Evolutionary conservation across 1,140 invertebrate genomes (phyloP).

Genomic region (Atta texana): DNA sequence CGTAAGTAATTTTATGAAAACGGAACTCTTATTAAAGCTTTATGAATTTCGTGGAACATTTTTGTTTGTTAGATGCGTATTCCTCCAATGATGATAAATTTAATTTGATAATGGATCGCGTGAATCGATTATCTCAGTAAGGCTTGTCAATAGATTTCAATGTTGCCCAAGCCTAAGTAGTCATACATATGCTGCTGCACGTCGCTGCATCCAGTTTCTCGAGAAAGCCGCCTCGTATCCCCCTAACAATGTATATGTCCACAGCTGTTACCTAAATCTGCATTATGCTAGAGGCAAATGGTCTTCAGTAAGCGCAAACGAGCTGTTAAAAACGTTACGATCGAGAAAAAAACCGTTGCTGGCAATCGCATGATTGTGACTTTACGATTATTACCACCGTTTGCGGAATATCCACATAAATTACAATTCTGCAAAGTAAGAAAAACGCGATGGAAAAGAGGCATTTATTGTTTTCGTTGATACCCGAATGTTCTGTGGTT

Average conservation of each 20-base stretch:
- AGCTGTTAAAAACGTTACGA: constrained; percentile 51
- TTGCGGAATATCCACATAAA: constrained; percentile 41
- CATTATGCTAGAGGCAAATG: constrained; percentile 47
- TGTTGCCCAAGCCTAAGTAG: constrained; percentile 42
- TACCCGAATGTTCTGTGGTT: neutral
- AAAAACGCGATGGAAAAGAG: neutral
- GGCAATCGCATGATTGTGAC: constrained; percentile 42
- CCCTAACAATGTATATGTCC: constrained; percentile 37
- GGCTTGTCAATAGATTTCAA: constrained; percentile 51
- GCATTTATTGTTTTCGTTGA: constrained; percentile 21
- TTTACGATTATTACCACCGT: constrained; percentile 56
- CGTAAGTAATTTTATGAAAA: constrained; percentile 49
- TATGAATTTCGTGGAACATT: neutral
- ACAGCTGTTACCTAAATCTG: constrained; percentile 61
- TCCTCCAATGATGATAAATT: neutral
- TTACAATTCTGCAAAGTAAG: neutral
- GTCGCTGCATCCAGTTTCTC: constrained; percentile 47
- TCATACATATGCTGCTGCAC: constrained; percentile 52
- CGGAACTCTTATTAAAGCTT: constrained; percentile 24
- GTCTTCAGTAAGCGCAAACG: constrained; percentile 34
- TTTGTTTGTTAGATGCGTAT: neutral
- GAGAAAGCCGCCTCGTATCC: constrained; percentile 35
- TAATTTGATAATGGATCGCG: constrained; percentile 18
- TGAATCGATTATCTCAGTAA: neutral
- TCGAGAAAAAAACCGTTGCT: constrained; percentile 1